A percentile compares a stretch with the other conserved stretches of the same genome.
These are phyloP conservation scores for Papilio glaucus DNA, from an alignment of 1,140 invertebrate genomes.

Conservation along the genomic window DNA sequence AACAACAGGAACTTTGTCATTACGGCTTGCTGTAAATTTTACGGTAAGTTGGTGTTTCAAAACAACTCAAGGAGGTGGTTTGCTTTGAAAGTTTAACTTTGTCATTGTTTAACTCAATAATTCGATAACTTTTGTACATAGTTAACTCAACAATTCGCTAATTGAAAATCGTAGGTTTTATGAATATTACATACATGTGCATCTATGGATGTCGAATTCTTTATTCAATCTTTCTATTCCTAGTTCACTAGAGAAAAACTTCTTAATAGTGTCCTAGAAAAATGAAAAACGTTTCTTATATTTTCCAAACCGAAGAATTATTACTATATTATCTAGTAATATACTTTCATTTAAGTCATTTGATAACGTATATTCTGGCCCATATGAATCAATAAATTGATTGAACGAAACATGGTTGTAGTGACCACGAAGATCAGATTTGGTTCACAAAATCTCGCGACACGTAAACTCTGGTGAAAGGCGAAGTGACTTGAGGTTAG, in stretches of 20 bases:
- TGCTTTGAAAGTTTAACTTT: slow-evolving; percentile 12
- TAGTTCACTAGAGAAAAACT: too few relatives aligned
- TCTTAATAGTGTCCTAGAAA: too few relatives aligned
- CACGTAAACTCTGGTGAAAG: background rate
- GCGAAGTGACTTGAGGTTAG: background rate
- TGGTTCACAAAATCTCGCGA: background rate
- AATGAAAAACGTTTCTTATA: too few relatives aligned
- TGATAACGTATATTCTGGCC: background rate
- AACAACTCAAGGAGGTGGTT: slow-evolving; percentile 13
- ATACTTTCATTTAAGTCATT: too few relatives aligned
- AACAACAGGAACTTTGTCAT: slow-evolving; percentile 13
- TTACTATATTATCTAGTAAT: too few relatives aligned
- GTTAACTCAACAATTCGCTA: background rate
- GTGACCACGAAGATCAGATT: background rate
- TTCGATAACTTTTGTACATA: background rate
- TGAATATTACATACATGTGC: background rate
- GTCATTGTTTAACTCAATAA: slow-evolving; percentile 10
- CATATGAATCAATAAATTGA: background rate
- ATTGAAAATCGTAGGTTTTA: background rate
- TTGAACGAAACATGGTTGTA: background rate
- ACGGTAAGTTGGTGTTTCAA: slow-evolving; percentile 11
- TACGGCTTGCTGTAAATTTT: background rate
- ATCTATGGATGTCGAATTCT: too few relatives aligned
- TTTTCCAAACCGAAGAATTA: too few relatives aligned
- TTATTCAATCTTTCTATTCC: too few relatives aligned